phyloP scores from a whole-genome alignment of 2,113 vertebrate genomes.

The Porphyrio hochstetteri region DNA sequence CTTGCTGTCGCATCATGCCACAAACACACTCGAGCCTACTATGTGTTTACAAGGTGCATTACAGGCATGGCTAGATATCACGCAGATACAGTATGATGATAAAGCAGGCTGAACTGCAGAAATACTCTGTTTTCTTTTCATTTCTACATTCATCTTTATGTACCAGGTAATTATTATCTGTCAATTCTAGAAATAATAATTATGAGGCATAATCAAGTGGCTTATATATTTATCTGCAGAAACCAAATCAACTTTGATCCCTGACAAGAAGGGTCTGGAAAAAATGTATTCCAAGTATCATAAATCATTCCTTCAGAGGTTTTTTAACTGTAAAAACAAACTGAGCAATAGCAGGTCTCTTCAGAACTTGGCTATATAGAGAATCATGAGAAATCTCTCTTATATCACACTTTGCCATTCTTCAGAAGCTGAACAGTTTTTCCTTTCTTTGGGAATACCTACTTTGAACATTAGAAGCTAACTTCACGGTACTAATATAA shows the following conservation, averaged over 20 bases:
- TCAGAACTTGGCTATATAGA: background rate
- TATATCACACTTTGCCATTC: background rate
- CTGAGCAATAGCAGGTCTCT: background rate
- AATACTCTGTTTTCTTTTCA: background rate
- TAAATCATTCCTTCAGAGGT: background rate
- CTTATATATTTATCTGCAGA: background rate
- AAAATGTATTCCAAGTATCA: background rate
- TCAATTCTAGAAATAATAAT: background rate
- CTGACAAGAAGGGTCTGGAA: background rate
- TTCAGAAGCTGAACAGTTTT: background rate
- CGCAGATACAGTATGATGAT: accelerated
- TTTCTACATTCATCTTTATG: background rate
- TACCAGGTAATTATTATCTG: background rate
- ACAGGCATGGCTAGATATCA: background rate
- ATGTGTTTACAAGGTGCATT: background rate
- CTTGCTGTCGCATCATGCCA: accelerated
- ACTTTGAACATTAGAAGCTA: background rate
- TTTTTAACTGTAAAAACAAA: background rate
- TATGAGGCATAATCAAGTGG: background rate
- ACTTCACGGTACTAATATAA: background rate
- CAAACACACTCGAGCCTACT: accelerated
- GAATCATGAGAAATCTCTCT: background rate
- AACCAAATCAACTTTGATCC: background rate
- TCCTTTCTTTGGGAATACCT: background rate
- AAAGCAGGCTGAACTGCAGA: background rate